phyloP scores from a whole-genome alignment of 2,888 invertebrate genomes.

The Erebia aethiops region DNA sequence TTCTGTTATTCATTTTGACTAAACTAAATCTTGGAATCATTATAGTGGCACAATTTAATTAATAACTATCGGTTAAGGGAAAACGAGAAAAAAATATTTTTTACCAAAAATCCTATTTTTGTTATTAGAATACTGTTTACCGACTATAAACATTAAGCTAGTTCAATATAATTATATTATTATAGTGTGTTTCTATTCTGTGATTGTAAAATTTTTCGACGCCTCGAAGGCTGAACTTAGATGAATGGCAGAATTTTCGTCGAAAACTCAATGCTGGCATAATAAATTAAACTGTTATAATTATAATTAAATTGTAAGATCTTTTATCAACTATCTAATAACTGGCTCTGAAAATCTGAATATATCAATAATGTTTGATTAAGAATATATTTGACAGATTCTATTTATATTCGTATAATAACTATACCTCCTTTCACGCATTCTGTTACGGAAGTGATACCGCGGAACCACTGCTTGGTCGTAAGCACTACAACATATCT shows the following conservation, averaged over 20 bases:
- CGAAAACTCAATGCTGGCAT: conserved; percentile 33
- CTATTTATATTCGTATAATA: conserved; percentile 23
- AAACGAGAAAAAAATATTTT: conserved; percentile 66
- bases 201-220: conserved; percentile 65
- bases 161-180: conserved; percentile 49
- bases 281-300: conserved; percentile 6
- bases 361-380: neutral
- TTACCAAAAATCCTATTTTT: conserved; percentile 73
- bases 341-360: conserved; percentile 9
- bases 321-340: conserved; percentile 4
- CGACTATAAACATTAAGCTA: conserved; percentile 62
- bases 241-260: conserved; percentile 36
- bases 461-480: conserved; percentile 53
- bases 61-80: conserved; percentile 62
- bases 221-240: conserved; percentile 59
- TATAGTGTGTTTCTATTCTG: conserved; percentile 70
- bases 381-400: conserved; percentile 28
- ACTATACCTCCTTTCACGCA: conserved; percentile 33
- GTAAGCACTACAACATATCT: conserved; percentile 74
- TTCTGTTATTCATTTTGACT: conserved; percentile 20
- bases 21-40: conserved; percentile 41
- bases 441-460: conserved; percentile 46
- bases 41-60: conserved; percentile 61
- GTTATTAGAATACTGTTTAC: conserved; percentile 71
- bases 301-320: conserved; percentile 21